These are phyloP conservation scores for Eugnorisma glareosa DNA, from an alignment of 2,888 invertebrate genomes.

Conservation along the genomic window DNA sequence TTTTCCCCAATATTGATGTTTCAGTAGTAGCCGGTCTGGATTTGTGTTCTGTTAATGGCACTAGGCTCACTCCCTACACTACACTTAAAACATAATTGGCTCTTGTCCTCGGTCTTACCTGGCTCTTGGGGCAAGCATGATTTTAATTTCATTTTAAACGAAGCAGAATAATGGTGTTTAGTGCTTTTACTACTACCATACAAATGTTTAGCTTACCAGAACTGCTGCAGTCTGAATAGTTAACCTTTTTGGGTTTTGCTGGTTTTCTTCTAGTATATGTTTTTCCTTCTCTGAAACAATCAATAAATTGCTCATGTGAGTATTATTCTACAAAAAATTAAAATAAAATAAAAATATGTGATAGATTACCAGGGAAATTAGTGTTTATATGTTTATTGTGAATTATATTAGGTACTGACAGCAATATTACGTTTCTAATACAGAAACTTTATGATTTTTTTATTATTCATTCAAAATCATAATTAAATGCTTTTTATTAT, in stretches of 20 bases:
- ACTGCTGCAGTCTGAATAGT: slow-evolving; percentile 74
- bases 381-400: neutral
- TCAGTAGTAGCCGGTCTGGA: neutral
- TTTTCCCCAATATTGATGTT: neutral
- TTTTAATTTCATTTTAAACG: neutral
- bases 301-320: neutral
- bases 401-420: neutral
- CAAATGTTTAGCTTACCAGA: slow-evolving; percentile 72
- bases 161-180: neutral
- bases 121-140: neutral
- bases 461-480: too few relatives aligned
- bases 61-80: neutral
- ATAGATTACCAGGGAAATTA: neutral
- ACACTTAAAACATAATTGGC: neutral
- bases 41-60: neutral
- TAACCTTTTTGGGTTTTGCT: slow-evolving; percentile 71
- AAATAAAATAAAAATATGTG: neutral
- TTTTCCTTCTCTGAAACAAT: slow-evolving; percentile 72
- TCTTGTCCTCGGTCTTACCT: neutral
- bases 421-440: too few relatives aligned
- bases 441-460: too few relatives aligned
- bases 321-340: neutral
- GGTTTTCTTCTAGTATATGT: slow-evolving; percentile 72
- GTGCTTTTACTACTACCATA: neutral
- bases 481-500: too few relatives aligned